Base-by-base conservation (phyloP, 2,797 vertebrate genomes). In the Chelonia mydas region DNA sequence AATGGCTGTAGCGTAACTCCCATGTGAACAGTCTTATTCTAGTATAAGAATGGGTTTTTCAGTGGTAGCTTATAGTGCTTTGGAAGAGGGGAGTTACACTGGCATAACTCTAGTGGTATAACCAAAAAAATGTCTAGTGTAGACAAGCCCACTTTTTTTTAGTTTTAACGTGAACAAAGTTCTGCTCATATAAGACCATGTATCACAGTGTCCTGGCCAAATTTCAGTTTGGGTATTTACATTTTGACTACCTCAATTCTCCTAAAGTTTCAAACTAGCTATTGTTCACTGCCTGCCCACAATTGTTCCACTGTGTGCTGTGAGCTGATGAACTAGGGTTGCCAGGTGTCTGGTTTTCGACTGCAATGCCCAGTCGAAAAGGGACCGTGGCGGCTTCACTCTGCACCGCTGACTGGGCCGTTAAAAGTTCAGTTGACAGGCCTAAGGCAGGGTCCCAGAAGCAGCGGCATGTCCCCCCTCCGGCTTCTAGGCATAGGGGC, bases 151-250 rank as follows among this genome's bases (percentile, higher is more conserved):
- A 21, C 7, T 31, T 28, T 49, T 25, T 16, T 49, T 59, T 59
- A 33, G 28, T 59, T 59, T 61, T 17, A 61, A 61, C 31, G 8
- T 17, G 59, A 61, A 13, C 31, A 61, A 31, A 13, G 57, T 59
- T 59, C 28, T 59, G 28, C 5, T 31, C 57, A 80, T 53, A 23
- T n/a, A 8, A 37, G 51, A 53, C 50, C 86, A 85, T 90, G 61
- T 50, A 82, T 57, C 53, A 53, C 76, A 81, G 76, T 81, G 37
- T 94, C 84, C 33, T 72, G 76, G 53, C 96, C 72, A 31, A 90
- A 95, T 94, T 90, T 49, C 81, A 86, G 54, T 84, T 84, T 28
- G 90, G 27, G n/a, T 84, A 88, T 94, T 94, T 94, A 79, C 45
- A 33, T 61, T 94, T 86, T 15, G 25, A 93, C 68, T 93, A 59